phyloP scores from a whole-genome alignment of 2,888 invertebrate species.

The Ornithoptera priamus region DNA sequence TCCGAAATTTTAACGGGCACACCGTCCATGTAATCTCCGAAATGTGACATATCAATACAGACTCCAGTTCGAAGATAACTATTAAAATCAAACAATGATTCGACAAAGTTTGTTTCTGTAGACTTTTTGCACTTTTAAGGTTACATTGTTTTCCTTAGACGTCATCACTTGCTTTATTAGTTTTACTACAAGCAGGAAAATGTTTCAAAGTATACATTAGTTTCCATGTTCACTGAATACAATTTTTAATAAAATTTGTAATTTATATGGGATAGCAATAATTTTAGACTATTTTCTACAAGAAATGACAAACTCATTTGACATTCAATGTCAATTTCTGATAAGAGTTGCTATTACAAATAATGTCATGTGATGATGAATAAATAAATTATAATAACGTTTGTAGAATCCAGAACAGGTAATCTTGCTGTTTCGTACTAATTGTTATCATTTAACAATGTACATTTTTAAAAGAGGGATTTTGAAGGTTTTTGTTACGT shows the following conservation, averaged over 20 bases:
- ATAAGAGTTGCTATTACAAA: constrained; percentile 29
- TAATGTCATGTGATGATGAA: constrained; percentile 41
- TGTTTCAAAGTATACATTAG: constrained; percentile 33
- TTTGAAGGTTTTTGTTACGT: not conserved
- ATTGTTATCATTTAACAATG: too few relatives aligned
- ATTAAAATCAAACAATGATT: constrained; percentile 66
- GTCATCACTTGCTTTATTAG: constrained; percentile 62
- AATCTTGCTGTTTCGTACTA: too few relatives aligned
- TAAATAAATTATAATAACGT: not conserved
- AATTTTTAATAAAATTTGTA: constrained; percentile 40
- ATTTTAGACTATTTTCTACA: constrained; percentile 31
- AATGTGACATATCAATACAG: constrained; percentile 72
- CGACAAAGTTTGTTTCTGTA: constrained; percentile 67
- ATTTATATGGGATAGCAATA: constrained; percentile 35
- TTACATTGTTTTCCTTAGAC: constrained; percentile 71
- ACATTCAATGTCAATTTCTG: constrained; percentile 34
- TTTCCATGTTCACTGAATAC: constrained; percentile 45
- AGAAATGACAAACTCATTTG: constrained; percentile 36
- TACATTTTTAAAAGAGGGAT: not conserved
- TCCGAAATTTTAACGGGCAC: constrained; percentile 94
- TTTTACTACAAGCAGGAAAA: constrained; percentile 37
- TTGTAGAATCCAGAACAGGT: too few relatives aligned
- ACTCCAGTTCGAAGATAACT: constrained; percentile 46
- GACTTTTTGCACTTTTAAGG: constrained; percentile 69
- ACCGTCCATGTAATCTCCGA: constrained; percentile 86